Evolutionary conservation across 2,113 vertebrate genomes (phyloP).

Genomic region (Narcine bancroftii): DNA sequence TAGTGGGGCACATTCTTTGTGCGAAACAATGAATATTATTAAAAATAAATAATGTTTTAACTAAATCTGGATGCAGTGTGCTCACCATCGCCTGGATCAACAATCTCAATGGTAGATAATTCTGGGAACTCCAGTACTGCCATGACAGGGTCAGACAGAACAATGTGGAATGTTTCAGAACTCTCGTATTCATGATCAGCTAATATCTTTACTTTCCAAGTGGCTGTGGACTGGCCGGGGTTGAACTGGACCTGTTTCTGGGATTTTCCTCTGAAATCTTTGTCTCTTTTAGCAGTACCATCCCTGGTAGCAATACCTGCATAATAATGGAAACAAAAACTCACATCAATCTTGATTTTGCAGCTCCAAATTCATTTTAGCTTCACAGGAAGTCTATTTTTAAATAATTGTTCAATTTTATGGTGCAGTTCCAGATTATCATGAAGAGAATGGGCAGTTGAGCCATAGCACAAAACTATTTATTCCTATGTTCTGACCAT

Average conservation of each 20-base stretch:
- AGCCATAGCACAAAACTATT: not conserved
- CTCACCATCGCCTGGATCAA: conserved; percentile 75
- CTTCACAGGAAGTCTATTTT: not conserved
- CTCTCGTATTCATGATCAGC: conserved; percentile 69
- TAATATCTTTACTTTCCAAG: conserved; percentile 72
- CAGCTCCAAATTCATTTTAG: not conserved
- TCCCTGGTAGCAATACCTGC: conserved; percentile 70
- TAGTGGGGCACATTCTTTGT: not conserved
- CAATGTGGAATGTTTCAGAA: conserved; percentile 74
- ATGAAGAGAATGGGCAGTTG: not conserved
- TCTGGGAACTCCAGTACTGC: conserved; percentile 69
- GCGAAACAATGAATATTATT: not conserved
- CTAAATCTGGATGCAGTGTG: not conserved
- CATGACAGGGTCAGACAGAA: conserved; percentile 70
- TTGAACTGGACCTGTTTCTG: conserved; percentile 75
- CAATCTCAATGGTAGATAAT: conserved; percentile 62
- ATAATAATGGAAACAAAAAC: not conserved
- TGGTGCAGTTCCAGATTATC: not conserved
- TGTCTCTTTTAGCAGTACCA: conserved; percentile 65
- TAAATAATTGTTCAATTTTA: not conserved
- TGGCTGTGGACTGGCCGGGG: conserved; percentile 67
- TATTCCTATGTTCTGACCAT: too few relatives aligned
- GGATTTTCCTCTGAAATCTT: conserved; percentile 70
- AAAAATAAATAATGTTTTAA: not conserved
- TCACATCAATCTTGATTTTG: not conserved